A percentile compares a stretch with the other conserved stretches of the same genome.
These are phyloP conservation scores for Oryctes rhinoceros DNA, from an alignment of 1,140 invertebrate species.

Conservation along the genomic window DNA sequence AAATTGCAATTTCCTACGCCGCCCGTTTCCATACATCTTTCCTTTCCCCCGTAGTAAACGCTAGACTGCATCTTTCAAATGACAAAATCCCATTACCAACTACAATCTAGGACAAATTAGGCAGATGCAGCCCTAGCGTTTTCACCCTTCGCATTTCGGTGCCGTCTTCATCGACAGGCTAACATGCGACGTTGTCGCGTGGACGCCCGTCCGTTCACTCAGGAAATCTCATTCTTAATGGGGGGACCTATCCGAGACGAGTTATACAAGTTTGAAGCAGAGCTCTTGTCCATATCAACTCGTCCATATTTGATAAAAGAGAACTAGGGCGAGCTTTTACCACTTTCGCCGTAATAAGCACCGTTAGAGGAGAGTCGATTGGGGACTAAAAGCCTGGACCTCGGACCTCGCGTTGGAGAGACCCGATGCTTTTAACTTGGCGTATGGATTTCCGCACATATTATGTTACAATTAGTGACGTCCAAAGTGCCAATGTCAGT, in stretches of 20 bases:
- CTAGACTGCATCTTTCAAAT: background rate
- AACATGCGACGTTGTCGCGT: background rate
- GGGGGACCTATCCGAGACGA: background rate
- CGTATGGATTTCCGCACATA: conserved; percentile 24
- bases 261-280: background rate
- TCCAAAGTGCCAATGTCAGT: background rate
- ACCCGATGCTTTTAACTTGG: conserved; percentile 23
- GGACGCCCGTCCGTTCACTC: background rate
- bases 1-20: too few relatives aligned
- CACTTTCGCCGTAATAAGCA: background rate
- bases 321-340: background rate
- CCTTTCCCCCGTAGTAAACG: too few relatives aligned
- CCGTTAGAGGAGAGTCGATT: conserved; percentile 3
- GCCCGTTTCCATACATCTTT: too few relatives aligned
- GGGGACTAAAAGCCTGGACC: conserved; percentile 22
- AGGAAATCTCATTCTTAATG: too few relatives aligned
- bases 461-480: conserved; percentile 18
- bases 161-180: background rate
- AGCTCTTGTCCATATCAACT: background rate
- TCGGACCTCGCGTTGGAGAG: background rate
- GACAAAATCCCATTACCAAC: background rate
- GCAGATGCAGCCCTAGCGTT: background rate
- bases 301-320: conserved; percentile 26
- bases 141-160: background rate
- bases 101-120: background rate